phyloP scores from a whole-genome alignment of 2,888 invertebrate genomes.

The Rhagonycha lutea region DNA sequence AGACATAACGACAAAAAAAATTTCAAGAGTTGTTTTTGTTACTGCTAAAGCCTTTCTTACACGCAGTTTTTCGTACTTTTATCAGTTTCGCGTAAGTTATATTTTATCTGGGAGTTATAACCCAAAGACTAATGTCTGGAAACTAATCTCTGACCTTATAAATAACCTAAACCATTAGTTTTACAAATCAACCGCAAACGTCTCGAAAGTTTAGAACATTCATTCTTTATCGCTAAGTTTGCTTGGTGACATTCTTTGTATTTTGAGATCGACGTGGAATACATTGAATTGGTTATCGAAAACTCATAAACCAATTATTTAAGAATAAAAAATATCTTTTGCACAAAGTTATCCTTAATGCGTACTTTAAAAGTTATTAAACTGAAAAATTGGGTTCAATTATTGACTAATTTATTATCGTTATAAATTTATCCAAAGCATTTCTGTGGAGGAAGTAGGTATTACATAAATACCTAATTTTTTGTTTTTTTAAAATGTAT shows the following conservation, averaged over 20 bases:
- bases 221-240: slow-evolving; percentile 31
- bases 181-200: slow-evolving; percentile 36
- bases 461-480: no score
- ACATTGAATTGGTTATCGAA: not conserved
- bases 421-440: not conserved
- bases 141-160: slow-evolving; percentile 38
- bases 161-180: slow-evolving; percentile 36
- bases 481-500: no score
- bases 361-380: not conserved
- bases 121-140: slow-evolving; percentile 33
- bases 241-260: slow-evolving; percentile 15
- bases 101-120: slow-evolving; percentile 31
- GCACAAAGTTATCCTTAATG: not conserved
- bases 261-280: slow-evolving; percentile 1
- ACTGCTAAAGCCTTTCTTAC: slow-evolving; percentile 2
- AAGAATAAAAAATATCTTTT: not conserved
- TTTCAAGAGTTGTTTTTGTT: slow-evolving; percentile 15
- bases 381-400: not conserved
- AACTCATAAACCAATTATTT: not conserved
- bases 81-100: slow-evolving; percentile 33
- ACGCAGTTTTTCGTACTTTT: slow-evolving; percentile 14
- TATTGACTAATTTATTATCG: not conserved
- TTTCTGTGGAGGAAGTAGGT: not conserved
- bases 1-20: slow-evolving; percentile 11
- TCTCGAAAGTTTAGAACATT: slow-evolving; percentile 36